Evolutionary conservation across 2,888 invertebrate genomes (phyloP).

Genomic region (Ophonus ardosiacus): DNA sequence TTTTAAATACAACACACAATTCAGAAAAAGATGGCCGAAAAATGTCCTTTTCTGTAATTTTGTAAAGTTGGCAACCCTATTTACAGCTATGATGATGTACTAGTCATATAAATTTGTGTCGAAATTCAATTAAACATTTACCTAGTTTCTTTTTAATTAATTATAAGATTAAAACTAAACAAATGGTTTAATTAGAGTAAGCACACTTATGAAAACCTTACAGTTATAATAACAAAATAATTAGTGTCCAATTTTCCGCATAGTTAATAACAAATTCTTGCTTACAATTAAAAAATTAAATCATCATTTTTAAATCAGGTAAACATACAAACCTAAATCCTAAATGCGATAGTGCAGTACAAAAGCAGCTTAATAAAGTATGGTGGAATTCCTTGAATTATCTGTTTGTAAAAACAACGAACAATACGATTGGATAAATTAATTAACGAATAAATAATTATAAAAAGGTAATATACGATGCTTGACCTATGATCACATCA

Average conservation of each 20-base stretch:
- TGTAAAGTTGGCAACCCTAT: too few relatives aligned
- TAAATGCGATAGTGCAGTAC: background rate
- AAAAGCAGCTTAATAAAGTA: slow-evolving; percentile 8
- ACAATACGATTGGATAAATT: background rate
- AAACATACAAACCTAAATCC: slow-evolving; percentile 5
- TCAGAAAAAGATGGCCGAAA: too few relatives aligned
- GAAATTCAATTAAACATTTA: background rate
- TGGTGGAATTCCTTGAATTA: background rate
- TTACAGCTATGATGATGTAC: too few relatives aligned
- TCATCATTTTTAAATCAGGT: background rate
- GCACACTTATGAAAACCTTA: background rate
- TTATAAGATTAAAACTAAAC: background rate
- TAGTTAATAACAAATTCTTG: background rate
- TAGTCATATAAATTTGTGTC: too few relatives aligned
- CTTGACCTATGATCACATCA: slow-evolving; percentile 13
- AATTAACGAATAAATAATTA: slow-evolving; percentile 18
- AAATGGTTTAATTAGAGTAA: background rate
- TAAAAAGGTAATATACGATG: slow-evolving; percentile 5
- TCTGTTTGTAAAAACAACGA: background rate
- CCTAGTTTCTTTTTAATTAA: background rate
- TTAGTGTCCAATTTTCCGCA: slow-evolving; percentile 9
- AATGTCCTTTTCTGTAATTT: too few relatives aligned
- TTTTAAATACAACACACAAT: too few relatives aligned
- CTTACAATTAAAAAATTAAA: background rate
- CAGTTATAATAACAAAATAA: slow-evolving; percentile 25